Conservation (phyloP, 2,113 vertebrate species). For the Salminus brasiliensis region DNA sequence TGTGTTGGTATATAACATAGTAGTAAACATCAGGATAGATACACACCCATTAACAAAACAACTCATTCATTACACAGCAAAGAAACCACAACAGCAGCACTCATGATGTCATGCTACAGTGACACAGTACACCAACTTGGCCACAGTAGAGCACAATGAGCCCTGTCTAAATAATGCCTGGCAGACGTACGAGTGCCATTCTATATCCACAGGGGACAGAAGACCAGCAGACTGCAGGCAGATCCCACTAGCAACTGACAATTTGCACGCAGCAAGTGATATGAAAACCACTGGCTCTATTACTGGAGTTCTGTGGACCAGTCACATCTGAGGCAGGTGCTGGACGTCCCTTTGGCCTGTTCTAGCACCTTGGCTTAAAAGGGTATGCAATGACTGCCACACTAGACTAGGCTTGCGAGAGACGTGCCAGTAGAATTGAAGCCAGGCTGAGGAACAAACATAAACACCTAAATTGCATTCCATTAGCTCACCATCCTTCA, state of each 20-base stretch:
- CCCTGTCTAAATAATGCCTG: slow-evolving; percentile 21
- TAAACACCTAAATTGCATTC: neutral
- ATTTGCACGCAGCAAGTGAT: neutral
- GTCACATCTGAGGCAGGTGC: neutral
- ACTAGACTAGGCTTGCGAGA: neutral
- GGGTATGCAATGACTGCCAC: neutral
- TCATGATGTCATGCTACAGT: slow-evolving; percentile 2
- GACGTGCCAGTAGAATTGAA: neutral
- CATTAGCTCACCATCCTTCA: neutral
- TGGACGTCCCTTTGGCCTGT: neutral
- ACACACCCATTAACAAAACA: slow-evolving; percentile 21
- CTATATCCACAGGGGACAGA: slow-evolving; percentile 51
- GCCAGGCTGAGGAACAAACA: neutral
- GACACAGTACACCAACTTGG: slow-evolving; percentile 41
- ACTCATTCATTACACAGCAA: slow-evolving; percentile 11
- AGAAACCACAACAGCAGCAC: neutral
- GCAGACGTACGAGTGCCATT: slow-evolving; percentile 48
- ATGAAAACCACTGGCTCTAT: neutral
- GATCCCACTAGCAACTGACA: neutral
- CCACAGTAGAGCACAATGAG: slow-evolving; percentile 24
- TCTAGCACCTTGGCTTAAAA: neutral
- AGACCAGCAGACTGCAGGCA: slow-evolving; percentile 40
- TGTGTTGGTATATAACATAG: neutral
- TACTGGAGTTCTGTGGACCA: neutral
- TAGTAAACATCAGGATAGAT: neutral